Base-by-base conservation (phyloP, 53 echinoderm and acorn worm genomes). In the Henricia sp. region DNA sequence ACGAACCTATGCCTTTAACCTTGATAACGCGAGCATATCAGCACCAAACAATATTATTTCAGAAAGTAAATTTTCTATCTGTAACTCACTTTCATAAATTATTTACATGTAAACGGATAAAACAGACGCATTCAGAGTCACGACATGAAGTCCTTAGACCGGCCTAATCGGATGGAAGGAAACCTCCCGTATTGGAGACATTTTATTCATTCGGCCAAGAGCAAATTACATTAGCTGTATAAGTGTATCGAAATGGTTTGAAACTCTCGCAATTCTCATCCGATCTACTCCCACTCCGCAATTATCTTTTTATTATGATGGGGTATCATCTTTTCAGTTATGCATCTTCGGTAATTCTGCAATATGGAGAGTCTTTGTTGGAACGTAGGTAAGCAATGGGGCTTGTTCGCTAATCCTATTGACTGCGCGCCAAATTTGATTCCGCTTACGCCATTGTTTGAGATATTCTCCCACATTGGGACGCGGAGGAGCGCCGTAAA, bases 381-480 rank as follows among this genome's bases (percentile, higher is more conserved):
- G n/a, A 20, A n/a, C 33, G 6, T 40, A 17, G 20, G n/a, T n/a
- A n/a, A n/a, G 40, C 44, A 63, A 62, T 62, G 25, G 80, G 62
- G n/a, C n/a, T 30, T 63, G 63, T 46, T 14, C 62, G 39, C 44
- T 46, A 80, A 64, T 80, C 80, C 63, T 27, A 63, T 80, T 40
- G 57, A 43, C 19, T 34, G 48, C 80, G 62, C 48, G 80, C 80
- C 80, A 80, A 80, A 80, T 80, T 80, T 35, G 80, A 80, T 80
- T 80, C 28, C 40, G 24, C 21, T n/a, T 14, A 29, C 63, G 43
- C 48, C 80, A n/a, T 80, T 46, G 64, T 64, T 32, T 34, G 25
- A 35, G 64, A 80, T 80, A 63, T 63, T 64, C 80, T 44, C 27
- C 20, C 63, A 80, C 64, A 48, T 44, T 21, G 13, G 28, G 51